phyloP scores from a whole-genome alignment of 2,888 invertebrate genomes.

The Tenthredo amoena region DNA sequence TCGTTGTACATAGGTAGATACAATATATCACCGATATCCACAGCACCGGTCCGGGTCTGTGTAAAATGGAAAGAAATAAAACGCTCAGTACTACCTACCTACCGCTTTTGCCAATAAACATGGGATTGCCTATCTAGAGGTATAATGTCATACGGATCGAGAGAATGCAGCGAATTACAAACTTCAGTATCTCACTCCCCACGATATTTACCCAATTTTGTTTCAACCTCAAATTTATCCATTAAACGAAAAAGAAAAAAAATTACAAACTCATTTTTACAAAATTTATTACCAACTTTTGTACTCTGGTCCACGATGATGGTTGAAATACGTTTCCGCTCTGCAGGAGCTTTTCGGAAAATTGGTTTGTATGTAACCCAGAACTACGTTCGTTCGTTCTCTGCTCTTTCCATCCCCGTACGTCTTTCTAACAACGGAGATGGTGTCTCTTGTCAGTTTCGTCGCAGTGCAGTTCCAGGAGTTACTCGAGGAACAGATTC shows the following conservation, averaged over 20 bases:
- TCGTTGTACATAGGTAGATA: constrained; percentile 6
- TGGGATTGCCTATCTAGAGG: not conserved
- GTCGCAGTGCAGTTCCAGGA: constrained; percentile 30
- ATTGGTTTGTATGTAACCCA: constrained; percentile 18
- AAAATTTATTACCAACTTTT: not conserved
- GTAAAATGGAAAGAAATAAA: constrained; percentile 35
- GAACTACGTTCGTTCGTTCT: not conserved
- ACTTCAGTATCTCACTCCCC: not conserved
- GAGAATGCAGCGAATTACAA: not conserved
- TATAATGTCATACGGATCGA: constrained; percentile 1
- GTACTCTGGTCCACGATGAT: not conserved
- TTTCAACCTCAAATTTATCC: not conserved
- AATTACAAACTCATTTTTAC: not conserved
- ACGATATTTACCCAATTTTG: not conserved
- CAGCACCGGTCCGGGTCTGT: not conserved
- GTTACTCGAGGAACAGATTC: constrained; percentile 20
- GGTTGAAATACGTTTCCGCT: not conserved
- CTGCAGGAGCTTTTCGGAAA: constrained; percentile 2
- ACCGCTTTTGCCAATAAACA: constrained; percentile 18
- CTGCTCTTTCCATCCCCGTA: constrained; percentile 15
- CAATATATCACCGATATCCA: constrained; percentile 29
- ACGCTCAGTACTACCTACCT: not conserved
- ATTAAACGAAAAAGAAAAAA: not conserved
- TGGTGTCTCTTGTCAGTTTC: constrained; percentile 46
- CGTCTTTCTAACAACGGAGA: constrained; percentile 20